Base-by-base conservation (phyloP, 1,140 invertebrate species). In the Trichonephila clavipes region DNA sequence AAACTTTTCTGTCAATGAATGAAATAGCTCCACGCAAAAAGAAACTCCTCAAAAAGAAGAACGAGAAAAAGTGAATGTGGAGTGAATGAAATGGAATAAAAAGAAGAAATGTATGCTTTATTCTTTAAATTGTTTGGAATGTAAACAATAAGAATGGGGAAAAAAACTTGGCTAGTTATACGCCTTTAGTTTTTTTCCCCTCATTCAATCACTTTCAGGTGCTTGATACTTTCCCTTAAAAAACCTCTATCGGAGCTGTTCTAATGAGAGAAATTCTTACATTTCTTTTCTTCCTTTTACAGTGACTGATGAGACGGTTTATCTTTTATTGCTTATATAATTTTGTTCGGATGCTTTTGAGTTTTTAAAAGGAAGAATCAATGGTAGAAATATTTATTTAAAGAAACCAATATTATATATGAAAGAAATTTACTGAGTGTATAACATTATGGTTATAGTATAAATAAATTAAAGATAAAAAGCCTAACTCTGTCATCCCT, bases 111-210 rank as follows among this genome's bases (percentile, higher is more conserved):
- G 72, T 77, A 40, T 77, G 28, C 72, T 77, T 77, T 77, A 77
- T 77, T 40, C 72, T 77, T 40, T 77, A 77, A 77, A 77, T 28
- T 77, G 28, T 77, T 77, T 77, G 72, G 72, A 77, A 77, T 77
- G 72, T 28, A 77, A 77, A 77, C 72, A 77, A 28, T 7, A 14
- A 77, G 18, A 16, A 40, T 40, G 72, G 14, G 24, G 24, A 14
- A 72, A 72, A 72, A 72, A 77, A 77, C 72, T 77, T 40, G 28
- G 72, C 72, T 77, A 77, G 72, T 77, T 77, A 34, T 40, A 40
- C 16, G 16, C 34, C 28, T 77, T 28, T 34, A 12, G 72, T 40
- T 77, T 77, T 72, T 66, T 24, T 0, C 21, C 3, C 16, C 28
- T 72, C 14, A 12, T 77, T 77, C 16, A 77, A 77, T 34, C 72